Percentiles rank a stretch among this genome's conserved stretches.
Conservation (phyloP, 1,140 invertebrate species). For the Panulirus ornatus region DNA sequence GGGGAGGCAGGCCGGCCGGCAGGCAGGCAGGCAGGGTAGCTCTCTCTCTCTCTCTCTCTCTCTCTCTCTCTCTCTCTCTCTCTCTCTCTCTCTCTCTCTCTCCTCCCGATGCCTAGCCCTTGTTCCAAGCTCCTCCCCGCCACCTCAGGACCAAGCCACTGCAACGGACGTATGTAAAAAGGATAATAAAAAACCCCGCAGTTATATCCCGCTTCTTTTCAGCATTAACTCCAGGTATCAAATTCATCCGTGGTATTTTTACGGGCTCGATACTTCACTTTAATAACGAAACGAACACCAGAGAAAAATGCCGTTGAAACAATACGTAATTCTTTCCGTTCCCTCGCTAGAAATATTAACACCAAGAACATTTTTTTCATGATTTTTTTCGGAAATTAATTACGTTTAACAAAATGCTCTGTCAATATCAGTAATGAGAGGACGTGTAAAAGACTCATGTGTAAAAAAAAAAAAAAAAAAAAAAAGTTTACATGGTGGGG, state of each 20-base stretch:
- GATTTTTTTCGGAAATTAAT: conserved; percentile 36
- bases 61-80: background rate
- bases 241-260: conserved; percentile 42
- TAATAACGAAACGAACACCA: conserved; percentile 40
- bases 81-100: background rate
- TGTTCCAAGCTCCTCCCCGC: background rate
- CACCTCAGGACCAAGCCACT: background rate
- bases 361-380: conserved; percentile 26
- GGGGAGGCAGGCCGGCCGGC: too few species aligned
- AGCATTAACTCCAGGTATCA: conserved; percentile 51
- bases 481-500: background rate
- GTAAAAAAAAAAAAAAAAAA: conserved; percentile 1
- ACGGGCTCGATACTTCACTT: conserved; percentile 36
- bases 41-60: background rate
- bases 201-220: conserved; percentile 32
- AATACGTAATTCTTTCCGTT: conserved; percentile 20
- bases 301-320: conserved; percentile 5
- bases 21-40: too few species aligned
- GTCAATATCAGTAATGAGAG: conserved; percentile 52
- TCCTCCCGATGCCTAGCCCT: background rate
- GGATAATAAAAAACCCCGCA: conserved; percentile 16
- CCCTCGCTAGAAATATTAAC: conserved; percentile 34
- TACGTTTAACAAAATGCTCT: conserved; percentile 49
- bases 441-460: conserved; percentile 32
- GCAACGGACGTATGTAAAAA: conserved; percentile 33